Evolutionary conservation across 2,888 invertebrate species (phyloP).

Genomic region (Meiosimyza decipiens): DNA sequence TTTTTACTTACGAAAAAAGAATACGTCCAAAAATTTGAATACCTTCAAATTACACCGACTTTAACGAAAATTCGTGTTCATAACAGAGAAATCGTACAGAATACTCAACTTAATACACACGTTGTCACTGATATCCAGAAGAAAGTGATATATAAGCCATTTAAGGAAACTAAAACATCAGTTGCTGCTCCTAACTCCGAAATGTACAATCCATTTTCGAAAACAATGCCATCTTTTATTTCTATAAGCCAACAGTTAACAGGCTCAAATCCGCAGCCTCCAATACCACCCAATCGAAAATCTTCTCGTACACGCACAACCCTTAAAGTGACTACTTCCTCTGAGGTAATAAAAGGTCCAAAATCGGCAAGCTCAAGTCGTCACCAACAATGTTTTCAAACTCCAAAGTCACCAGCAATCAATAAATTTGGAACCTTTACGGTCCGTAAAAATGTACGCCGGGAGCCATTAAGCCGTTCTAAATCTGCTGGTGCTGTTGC

Average conservation of each 20-base stretch:
- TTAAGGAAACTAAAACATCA: neutral
- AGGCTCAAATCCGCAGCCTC: constrained; percentile 70
- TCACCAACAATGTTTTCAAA: constrained; percentile 63
- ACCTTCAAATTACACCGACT: constrained; percentile 83
- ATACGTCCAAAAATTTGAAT: constrained; percentile 74
- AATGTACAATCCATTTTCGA: constrained; percentile 72
- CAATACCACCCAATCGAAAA: constrained; percentile 82
- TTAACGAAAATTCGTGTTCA: constrained; percentile 84
- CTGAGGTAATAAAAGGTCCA: constrained; percentile 58
- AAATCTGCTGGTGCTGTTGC: constrained; percentile 63
- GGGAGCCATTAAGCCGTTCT: constrained; percentile 60
- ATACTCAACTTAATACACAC: neutral
- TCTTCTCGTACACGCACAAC: constrained; percentile 74
- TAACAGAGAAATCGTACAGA: constrained; percentile 62
- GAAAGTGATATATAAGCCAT: neutral
- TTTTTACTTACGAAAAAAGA: constrained; percentile 72
- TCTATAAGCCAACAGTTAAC: constrained; percentile 67
- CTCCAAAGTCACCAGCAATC: constrained; percentile 48
- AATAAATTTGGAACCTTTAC: constrained; percentile 64
- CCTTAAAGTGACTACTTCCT: constrained; percentile 73
- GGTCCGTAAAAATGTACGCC: constrained; percentile 58
- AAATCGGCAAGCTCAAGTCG: constrained; percentile 51
- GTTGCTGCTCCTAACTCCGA: constrained; percentile 47
- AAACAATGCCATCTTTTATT: constrained; percentile 71
- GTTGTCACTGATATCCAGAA: neutral